Base-by-base conservation (phyloP, 2,888 invertebrate species). In the Epinotia nisella region DNA sequence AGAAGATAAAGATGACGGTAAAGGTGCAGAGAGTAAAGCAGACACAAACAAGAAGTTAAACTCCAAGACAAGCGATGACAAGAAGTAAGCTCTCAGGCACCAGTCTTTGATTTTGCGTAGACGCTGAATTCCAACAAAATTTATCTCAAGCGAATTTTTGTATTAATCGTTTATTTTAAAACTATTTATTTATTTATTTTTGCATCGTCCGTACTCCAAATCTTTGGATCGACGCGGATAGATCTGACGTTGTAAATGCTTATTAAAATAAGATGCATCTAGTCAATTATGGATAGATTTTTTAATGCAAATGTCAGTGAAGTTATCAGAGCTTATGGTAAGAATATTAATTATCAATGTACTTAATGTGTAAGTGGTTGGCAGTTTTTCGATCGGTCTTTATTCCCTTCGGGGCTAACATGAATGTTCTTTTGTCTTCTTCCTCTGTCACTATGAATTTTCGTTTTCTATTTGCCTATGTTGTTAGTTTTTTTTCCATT, bases 251-350 rank as follows among this genome's bases (percentile, higher is more conserved):
- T 79, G 78, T 79, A 78, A 78, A 78, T 77, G 76, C 77, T 80
- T 77, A 76, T 79, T 49, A 62, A 78, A 81, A 81, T 85, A 85
- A 85, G 82, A 82, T 83, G 84, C 82, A 79, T 90, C 88, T 88
- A 90, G 91, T 91, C 92, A 91, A 87, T 64, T 73, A 59, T 64
- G 41, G 24, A 73, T 68, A 73, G 61, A 74, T 74, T 75, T 62
- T 75, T 74, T 77, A 83, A 84, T 84, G 83, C 80, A 93, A 93
- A 93, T 93, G 92, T 91, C 89, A 90, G 93, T 93, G 92, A 83
- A 82, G 90, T 89, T 85, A 91, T 87, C 93, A 81, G 92, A 91
- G 88, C 92, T 91, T 87, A 87, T 88, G 89, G 90, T 92, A 92
- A 92, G 92, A 88, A 89, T 90, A 88, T 86, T 84, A 59, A 39